These are phyloP conservation scores for Polia nebulosa DNA, from an alignment of 2,888 invertebrate genomes.

Conservation along the genomic window DNA sequence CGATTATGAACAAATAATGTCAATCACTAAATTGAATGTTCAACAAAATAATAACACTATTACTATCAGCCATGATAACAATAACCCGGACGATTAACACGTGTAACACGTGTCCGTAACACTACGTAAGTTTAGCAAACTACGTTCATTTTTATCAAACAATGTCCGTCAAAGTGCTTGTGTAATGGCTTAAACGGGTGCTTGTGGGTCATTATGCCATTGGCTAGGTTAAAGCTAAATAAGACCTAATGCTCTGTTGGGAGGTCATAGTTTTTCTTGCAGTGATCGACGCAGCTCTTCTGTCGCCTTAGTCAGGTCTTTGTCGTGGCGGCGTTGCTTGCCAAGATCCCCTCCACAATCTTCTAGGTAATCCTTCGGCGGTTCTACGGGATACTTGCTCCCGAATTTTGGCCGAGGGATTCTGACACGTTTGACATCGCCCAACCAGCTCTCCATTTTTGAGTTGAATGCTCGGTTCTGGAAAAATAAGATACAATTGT, in stretches of 20 bases:
- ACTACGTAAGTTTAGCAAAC: constrained; percentile 69
- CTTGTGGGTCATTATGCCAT: constrained; percentile 66
- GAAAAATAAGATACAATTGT: constrained; percentile 1
- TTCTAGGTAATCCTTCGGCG: constrained; percentile 95
- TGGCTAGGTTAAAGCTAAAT: constrained; percentile 71
- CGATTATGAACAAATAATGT: background rate
- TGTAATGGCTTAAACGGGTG: constrained; percentile 69
- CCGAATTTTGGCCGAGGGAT: constrained; percentile 96
- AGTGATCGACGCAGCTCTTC: constrained; percentile 94
- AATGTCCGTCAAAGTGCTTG: constrained; percentile 69
- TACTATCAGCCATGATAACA: constrained; percentile 58
- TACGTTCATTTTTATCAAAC: constrained; percentile 70
- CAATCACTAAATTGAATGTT: constrained; percentile 22
- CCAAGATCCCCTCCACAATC: constrained; percentile 90
- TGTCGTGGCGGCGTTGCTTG: constrained; percentile 87
- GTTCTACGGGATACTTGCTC: constrained; percentile 93
- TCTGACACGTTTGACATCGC: constrained; percentile 95
- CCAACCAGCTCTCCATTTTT: constrained; percentile 96
- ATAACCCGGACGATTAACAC: constrained; percentile 58
- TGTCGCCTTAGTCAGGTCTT: constrained; percentile 93
- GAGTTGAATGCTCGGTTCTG: constrained; percentile 24
- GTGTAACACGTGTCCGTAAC: constrained; percentile 55
- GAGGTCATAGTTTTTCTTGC: constrained; percentile 94
- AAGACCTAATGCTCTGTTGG: constrained; percentile 65
- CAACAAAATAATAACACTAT: constrained; percentile 50